A percentile compares a stretch with the other conserved stretches of the same genome.
Conservation (phyloP, 2,797 vertebrate genomes). For the Xyrichtys novacula region DNA sequence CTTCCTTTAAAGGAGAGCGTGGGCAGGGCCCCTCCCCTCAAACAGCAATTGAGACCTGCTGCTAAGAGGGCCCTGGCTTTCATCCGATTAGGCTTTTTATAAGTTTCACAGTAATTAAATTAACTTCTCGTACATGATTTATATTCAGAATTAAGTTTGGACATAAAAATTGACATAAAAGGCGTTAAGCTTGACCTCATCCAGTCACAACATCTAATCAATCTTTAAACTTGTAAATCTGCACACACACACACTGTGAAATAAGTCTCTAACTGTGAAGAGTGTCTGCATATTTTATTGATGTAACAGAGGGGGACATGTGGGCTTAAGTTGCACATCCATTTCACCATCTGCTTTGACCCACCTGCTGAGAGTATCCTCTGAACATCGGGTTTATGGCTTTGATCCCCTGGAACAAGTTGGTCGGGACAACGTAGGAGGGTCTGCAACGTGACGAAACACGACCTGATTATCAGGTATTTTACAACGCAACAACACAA, state of each 20-base stretch:
- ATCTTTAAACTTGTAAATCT: not conserved
- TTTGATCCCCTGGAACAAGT: conserved; percentile 98
- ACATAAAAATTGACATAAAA: conserved; percentile 1
- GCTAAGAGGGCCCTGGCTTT: no score
- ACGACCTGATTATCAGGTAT: conserved; percentile 14
- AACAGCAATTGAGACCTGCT: no score
- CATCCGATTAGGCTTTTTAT: no score
- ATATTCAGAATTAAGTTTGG: not conserved
- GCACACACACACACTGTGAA: not conserved
- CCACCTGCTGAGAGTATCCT: conserved; percentile 98
- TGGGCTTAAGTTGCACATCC: conserved; percentile 11
- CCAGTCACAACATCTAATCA: not conserved
- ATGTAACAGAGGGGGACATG: not conserved
- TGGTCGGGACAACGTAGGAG: conserved; percentile 97
- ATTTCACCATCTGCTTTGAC: conserved; percentile 41
- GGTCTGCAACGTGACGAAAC: conserved; percentile 83
- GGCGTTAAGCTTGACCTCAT: not conserved
- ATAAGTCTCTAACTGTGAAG: conserved; percentile 12
- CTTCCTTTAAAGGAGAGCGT: no score
- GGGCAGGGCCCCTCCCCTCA: no score
- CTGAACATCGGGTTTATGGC: conserved; percentile 97
- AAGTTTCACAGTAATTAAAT: no score
- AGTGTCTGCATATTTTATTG: conserved; percentile 22
- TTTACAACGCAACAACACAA: not conserved
- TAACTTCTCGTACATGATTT: no score